Percentiles rank a stretch among this genome's conserved stretches.
Conservation (phyloP, 2,113 vertebrate genomes). For the Gavialis gangeticus region DNA sequence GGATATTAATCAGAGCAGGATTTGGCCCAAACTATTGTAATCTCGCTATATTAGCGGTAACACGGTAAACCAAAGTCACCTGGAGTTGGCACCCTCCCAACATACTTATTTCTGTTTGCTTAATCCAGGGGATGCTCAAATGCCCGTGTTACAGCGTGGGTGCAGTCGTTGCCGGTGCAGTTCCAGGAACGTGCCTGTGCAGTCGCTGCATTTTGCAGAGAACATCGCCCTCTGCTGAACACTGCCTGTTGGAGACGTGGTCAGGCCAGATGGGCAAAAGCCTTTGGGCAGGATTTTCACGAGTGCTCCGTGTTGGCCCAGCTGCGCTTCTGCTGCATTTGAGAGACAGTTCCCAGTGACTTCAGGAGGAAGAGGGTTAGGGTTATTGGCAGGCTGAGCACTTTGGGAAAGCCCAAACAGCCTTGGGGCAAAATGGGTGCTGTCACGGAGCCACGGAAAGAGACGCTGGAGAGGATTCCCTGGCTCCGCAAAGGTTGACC, state of each 20-base stretch:
- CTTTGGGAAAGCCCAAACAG: neutral
- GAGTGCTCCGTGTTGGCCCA: neutral
- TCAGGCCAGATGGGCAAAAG: neutral
- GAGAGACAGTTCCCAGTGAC: neutral
- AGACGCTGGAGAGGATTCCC: too few relatives aligned
- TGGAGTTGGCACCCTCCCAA: too few relatives aligned
- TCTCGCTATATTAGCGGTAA: accelerated
- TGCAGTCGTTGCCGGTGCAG: too few relatives aligned
- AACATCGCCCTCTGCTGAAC: neutral
- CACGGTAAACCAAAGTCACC: accelerated
- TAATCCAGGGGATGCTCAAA: neutral
- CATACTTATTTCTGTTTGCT: neutral
- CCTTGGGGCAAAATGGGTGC: neutral
- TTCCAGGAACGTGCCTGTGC: too few relatives aligned
- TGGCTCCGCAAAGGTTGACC: too few relatives aligned
- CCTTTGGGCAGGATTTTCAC: neutral
- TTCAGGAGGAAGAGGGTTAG: neutral
- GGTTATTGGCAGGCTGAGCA: neutral
- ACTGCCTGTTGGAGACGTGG: neutral
- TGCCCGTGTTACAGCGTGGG: neutral
- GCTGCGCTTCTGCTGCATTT: too few relatives aligned
- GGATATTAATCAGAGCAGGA: neutral
- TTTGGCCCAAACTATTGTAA: neutral
- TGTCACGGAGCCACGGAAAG: too few relatives aligned
- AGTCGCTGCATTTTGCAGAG: neutral